Evolutionary conservation across 2,797 vertebrate species (phyloP).

Genomic region (Furcifer pardalis): DNA sequence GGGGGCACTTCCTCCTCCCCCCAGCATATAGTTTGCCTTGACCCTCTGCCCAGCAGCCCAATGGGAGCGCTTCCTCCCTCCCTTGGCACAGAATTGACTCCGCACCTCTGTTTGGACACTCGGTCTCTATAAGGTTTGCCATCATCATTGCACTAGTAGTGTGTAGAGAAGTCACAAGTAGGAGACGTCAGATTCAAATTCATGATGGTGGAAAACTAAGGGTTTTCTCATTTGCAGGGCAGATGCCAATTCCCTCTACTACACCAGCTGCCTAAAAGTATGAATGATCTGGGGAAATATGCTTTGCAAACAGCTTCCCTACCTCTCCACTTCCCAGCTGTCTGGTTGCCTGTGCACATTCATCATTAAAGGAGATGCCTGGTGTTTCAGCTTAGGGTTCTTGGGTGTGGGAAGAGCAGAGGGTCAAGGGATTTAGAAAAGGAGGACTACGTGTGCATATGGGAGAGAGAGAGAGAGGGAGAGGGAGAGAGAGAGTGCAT

Average conservation of each 20-base stretch:
- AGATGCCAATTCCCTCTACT: background rate
- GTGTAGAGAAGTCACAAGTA: too few species aligned
- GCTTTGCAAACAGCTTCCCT: slow-evolving; percentile 7
- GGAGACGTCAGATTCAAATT: too few species aligned
- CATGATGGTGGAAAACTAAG: too few species aligned
- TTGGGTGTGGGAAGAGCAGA: slow-evolving; percentile 54
- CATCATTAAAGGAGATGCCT: slow-evolving; percentile 55
- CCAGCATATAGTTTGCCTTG: too few species aligned
- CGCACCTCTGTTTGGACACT: too few species aligned
- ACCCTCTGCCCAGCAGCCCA: too few species aligned
- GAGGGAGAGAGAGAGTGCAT: background rate
- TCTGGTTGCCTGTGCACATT: background rate
- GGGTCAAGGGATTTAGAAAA: slow-evolving; percentile 64
- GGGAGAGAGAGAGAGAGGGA: background rate
- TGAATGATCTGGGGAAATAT: background rate
- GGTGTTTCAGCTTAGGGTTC: slow-evolving; percentile 61
- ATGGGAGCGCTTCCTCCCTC: too few species aligned
- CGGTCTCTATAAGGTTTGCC: too few species aligned
- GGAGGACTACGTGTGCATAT: background rate
- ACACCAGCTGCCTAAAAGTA: background rate
- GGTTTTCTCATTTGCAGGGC: too few species aligned
- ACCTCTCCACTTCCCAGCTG: background rate
- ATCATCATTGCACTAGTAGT: too few species aligned
- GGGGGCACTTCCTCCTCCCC: too few species aligned
- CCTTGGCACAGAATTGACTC: too few species aligned